Conservation (phyloP, 2,888 invertebrate species). For the Orthonevra nobilis region DNA sequence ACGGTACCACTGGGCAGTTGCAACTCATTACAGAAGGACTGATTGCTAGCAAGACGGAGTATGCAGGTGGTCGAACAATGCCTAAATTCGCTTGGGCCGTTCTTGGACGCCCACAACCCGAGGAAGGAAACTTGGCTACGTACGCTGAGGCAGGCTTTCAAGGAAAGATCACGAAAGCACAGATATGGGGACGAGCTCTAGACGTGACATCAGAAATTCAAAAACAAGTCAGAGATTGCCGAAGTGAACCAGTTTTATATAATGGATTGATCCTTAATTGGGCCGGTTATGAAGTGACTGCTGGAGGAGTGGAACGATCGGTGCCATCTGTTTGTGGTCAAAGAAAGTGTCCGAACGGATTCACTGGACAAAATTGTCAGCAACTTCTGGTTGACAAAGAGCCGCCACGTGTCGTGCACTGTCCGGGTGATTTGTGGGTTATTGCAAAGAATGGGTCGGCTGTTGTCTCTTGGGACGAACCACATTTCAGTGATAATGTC, state of each 20-base stretch:
- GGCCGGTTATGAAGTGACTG: constrained; percentile 94
- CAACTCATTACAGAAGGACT: constrained; percentile 97
- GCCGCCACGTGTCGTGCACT: constrained; percentile 92
- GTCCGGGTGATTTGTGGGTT: constrained; percentile 96
- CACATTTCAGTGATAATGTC: constrained; percentile 93
- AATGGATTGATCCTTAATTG: constrained; percentile 92
- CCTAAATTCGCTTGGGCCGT: constrained; percentile 95
- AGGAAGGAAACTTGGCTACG: constrained; percentile 81
- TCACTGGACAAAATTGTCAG: constrained; percentile 91
- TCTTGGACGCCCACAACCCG: constrained; percentile 92
- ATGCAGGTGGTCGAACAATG: constrained; percentile 91
- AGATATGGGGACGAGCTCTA: constrained; percentile 95
- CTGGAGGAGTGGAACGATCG: constrained; percentile 93
- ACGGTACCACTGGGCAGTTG: constrained; percentile 92
- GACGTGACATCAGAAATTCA: constrained; percentile 96
- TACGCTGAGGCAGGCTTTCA: constrained; percentile 96
- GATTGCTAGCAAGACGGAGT: constrained; percentile 94
- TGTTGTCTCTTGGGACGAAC: constrained; percentile 94
- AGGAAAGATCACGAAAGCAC: constrained; percentile 95
- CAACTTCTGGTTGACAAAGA: constrained; percentile 91
- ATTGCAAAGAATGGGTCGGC: constrained; percentile 95
- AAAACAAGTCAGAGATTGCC: constrained; percentile 95
- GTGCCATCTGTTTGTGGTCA: constrained; percentile 96
- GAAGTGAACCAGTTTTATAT: constrained; percentile 94
- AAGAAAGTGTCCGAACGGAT: constrained; percentile 92